Evolutionary conservation across 2,113 vertebrate genomes (phyloP).

Genomic region (Hippolais icterina): DNA sequence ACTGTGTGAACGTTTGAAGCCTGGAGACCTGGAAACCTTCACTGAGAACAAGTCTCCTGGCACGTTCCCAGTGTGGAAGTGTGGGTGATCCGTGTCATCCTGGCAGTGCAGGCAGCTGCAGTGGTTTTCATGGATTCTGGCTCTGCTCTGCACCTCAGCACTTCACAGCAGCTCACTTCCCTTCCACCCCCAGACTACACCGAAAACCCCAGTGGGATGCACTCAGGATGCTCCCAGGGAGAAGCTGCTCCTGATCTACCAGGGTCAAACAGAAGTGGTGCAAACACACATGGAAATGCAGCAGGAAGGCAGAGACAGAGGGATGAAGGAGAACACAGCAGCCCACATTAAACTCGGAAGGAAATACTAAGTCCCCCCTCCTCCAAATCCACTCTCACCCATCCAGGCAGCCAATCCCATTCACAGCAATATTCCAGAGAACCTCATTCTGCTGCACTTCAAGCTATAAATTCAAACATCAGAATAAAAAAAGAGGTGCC

Average conservation of each 20-base stretch:
- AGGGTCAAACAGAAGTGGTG: rapidly evolving
- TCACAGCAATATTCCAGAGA: neutral
- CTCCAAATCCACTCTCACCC: neutral
- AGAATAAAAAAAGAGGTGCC: neutral
- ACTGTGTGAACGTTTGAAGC: neutral
- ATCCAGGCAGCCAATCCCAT: neutral
- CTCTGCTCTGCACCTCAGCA: neutral
- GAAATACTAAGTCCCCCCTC: neutral
- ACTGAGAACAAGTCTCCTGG: neutral
- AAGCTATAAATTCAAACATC: neutral
- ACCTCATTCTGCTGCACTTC: neutral
- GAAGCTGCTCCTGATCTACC: neutral
- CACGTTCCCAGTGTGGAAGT: neutral
- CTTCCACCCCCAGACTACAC: rapidly evolving
- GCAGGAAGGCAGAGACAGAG: neutral
- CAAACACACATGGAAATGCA: neutral
- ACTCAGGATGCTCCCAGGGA: neutral
- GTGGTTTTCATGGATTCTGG: rapidly evolving
- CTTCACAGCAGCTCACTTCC: neutral
- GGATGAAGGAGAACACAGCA: neutral
- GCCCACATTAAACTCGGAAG: too few species aligned
- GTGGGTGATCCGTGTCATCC: neutral
- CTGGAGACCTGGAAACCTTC: neutral
- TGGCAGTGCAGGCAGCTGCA: rapidly evolving
- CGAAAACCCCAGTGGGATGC: neutral